Percentiles rank a stretch among this genome's conserved stretches.
phyloP scores from a whole-genome alignment of 2,888 invertebrate genomes.

The Leptarthrus brevirostris region DNA sequence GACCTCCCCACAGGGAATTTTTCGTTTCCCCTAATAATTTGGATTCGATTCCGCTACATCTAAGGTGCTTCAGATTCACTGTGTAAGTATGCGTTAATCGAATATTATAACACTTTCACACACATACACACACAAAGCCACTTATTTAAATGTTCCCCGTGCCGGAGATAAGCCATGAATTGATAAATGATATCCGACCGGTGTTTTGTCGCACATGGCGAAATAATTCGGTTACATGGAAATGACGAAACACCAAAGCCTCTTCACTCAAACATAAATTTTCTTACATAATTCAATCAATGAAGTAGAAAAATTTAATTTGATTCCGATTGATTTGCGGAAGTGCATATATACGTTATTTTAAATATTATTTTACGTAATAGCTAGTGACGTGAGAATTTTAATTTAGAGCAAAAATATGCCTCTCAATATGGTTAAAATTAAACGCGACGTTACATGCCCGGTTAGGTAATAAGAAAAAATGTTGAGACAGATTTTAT shows the following conservation, averaged over 20 bases:
- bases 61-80: conserved; percentile 4
- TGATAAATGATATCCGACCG: neutral
- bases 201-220: neutral
- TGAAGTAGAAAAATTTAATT: conserved; percentile 29
- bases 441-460: no score
- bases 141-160: neutral
- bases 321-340: conserved; percentile 30
- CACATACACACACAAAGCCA: neutral
- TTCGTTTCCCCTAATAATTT: conserved; percentile 31
- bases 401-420: no score
- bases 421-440: no score
- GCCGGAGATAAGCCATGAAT: neutral
- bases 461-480: no score
- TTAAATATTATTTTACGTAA: conserved; percentile 4
- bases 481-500: no score
- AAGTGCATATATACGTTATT: neutral
- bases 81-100: conserved; percentile 22
- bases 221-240: conserved; percentile 9
- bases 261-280: neutral
- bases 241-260: neutral
- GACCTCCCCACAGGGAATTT: conserved; percentile 6
- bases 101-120: neutral
- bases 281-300: conserved; percentile 33
- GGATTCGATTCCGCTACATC: neutral
- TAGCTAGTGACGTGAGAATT: no score